phyloP scores from a whole-genome alignment of 1,140 invertebrate genomes.

The Lethrus apterus region DNA sequence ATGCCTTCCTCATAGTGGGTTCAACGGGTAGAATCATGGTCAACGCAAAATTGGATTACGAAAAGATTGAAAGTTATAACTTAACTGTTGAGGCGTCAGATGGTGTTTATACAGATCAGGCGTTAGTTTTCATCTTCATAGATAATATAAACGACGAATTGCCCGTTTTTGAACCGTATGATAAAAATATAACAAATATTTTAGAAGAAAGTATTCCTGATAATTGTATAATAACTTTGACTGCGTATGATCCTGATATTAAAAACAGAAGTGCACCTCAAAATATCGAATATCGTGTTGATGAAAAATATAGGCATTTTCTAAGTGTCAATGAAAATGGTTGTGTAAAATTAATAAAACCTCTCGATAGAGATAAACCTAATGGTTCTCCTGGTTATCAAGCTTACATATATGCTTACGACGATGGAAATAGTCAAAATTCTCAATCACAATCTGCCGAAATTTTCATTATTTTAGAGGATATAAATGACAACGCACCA shows the following conservation, averaged over 20 bases:
- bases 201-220: slow-evolving; percentile 57
- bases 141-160: slow-evolving; percentile 79
- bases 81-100: slow-evolving; percentile 72
- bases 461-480: slow-evolving; percentile 67
- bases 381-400: slow-evolving; percentile 75
- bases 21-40: slow-evolving; percentile 76
- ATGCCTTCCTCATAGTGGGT: slow-evolving; percentile 70
- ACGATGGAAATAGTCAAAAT: slow-evolving; percentile 62
- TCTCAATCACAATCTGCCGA: slow-evolving; percentile 55
- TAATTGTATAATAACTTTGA: slow-evolving; percentile 58
- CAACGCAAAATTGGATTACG: slow-evolving; percentile 71
- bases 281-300: slow-evolving; percentile 67
- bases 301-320: slow-evolving; percentile 59
- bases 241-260: slow-evolving; percentile 81
- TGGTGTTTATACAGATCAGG: slow-evolving; percentile 65
- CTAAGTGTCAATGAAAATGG: slow-evolving; percentile 60
- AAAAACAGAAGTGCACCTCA: slow-evolving; percentile 63
- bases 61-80: slow-evolving; percentile 70
- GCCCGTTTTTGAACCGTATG: slow-evolving; percentile 61
- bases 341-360: slow-evolving; percentile 66
- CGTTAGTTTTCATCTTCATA: slow-evolving; percentile 69
- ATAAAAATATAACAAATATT: slow-evolving; percentile 59
- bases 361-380: slow-evolving; percentile 80
- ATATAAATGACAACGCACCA: slow-evolving; percentile 88
- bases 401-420: slow-evolving; percentile 73